Evolutionary conservation across 2,888 invertebrate genomes (phyloP).

Genomic region (Orthosia cruda): DNA sequence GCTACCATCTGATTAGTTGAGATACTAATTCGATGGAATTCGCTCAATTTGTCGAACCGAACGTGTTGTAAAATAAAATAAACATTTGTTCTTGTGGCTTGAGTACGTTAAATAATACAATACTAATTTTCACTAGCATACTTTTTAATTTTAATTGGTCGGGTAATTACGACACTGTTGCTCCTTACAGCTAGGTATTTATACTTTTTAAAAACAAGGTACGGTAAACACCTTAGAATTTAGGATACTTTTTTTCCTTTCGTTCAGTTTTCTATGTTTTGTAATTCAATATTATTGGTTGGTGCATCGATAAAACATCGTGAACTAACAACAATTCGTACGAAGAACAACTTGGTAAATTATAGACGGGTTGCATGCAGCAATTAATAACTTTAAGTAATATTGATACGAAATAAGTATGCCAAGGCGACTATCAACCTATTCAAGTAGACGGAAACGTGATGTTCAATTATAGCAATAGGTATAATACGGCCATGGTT

Average conservation of each 20-base stretch:
- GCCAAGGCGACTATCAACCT: constrained; percentile 85
- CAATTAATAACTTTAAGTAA: constrained; percentile 75
- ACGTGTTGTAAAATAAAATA: constrained; percentile 58
- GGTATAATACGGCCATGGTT: constrained; percentile 74
- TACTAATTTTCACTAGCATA: constrained; percentile 45
- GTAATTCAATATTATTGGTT: neutral
- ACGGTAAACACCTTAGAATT: neutral
- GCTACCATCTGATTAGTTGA: constrained; percentile 33
- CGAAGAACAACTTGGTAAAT: constrained; percentile 39
- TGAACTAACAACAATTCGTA: constrained; percentile 25
- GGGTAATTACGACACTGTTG: constrained; percentile 36
- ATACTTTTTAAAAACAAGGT: constrained; percentile 24
- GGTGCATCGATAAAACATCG: constrained; percentile 21
- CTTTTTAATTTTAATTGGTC: constrained; percentile 46
- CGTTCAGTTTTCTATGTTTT: neutral
- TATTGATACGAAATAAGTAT: constrained; percentile 85
- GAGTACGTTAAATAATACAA: constrained; percentile 20
- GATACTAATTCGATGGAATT: constrained; percentile 60
- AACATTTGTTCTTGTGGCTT: constrained; percentile 37
- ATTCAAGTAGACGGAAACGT: constrained; percentile 85
- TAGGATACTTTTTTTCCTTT: neutral
- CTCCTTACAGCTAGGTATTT: constrained; percentile 7
- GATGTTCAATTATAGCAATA: constrained; percentile 85
- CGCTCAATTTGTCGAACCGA: constrained; percentile 42
- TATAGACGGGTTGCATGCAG: constrained; percentile 62